A percentile compares a stretch with the other conserved stretches of the same genome.
These are phyloP conservation scores for Dryococelus australis DNA, from an alignment of 2,888 invertebrate genomes.

Conservation along the genomic window DNA sequence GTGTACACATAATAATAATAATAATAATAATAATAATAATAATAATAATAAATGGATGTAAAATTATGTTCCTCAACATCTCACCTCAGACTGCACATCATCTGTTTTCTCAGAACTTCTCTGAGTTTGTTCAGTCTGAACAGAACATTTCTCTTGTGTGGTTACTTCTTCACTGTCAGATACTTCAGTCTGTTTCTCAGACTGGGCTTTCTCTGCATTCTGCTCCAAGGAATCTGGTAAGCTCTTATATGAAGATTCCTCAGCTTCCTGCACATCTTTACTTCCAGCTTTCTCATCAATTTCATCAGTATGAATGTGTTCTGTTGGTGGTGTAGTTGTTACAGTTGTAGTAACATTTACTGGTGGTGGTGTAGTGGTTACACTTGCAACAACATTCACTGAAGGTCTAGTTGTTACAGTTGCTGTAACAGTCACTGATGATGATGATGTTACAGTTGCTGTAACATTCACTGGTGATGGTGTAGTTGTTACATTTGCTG, in stretches of 20 bases:
- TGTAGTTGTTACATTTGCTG: no score
- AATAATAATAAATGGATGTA: no score
- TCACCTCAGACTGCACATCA: constrained; percentile 34
- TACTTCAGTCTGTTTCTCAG: neutral
- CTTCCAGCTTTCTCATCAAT: neutral
- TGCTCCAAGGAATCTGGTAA: neutral
- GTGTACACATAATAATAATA: no score
- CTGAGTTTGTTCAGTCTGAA: neutral
- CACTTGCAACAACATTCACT: no score
- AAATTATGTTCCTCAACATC: neutral
- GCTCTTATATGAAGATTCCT: neutral
- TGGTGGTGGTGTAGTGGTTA: neutral
- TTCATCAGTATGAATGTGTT: neutral
- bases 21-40: no score
- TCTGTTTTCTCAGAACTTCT: constrained; percentile 26
- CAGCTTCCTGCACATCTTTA: neutral
- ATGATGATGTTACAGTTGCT: neutral
- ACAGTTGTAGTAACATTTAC: no score
- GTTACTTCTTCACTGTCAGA: constrained; percentile 50
- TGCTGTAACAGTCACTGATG: neutral
- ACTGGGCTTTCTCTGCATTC: neutral
- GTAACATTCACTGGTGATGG: no score
- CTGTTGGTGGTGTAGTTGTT: neutral
- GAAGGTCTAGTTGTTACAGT: neutral
- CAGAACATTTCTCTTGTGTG: neutral